Conservation (phyloP, 2,888 invertebrate species). For the Orthosia gracilis region DNA sequence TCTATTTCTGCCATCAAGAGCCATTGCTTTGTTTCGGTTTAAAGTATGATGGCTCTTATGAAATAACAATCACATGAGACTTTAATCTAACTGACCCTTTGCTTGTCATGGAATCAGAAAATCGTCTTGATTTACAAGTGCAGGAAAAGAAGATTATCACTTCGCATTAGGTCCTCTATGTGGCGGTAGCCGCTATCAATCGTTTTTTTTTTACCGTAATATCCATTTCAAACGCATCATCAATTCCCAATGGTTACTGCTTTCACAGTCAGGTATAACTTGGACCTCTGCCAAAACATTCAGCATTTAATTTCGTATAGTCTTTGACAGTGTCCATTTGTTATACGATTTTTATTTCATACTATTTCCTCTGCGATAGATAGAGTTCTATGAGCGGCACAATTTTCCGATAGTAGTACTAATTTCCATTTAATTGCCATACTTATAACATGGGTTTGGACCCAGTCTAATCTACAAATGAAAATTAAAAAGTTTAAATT, state of each 20-base stretch:
- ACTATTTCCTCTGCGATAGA: slow-evolving; percentile 1
- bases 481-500: too few species aligned
- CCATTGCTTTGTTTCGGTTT: background rate
- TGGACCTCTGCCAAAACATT: slow-evolving; percentile 45
- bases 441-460: background rate
- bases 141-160: background rate
- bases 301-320: slow-evolving; percentile 25
- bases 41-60: too few species aligned
- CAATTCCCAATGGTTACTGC: slow-evolving; percentile 15
- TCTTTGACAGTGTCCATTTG: slow-evolving; percentile 49
- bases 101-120: background rate
- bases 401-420: background rate
- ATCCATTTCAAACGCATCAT: slow-evolving; percentile 16
- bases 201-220: slow-evolving; percentile 6
- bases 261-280: slow-evolving; percentile 42
- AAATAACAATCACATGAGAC: too few species aligned
- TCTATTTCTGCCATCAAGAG: too few species aligned
- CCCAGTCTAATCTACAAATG: background rate
- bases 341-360: slow-evolving; percentile 12
- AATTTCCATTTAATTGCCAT: background rate
- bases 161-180: background rate
- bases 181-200: background rate
- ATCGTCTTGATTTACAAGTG: background rate
- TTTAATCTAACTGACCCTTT: too few species aligned
- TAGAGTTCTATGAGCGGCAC: background rate